These are phyloP conservation scores for Limnodromus scolopaceus DNA, from an alignment of 2,797 vertebrate species.

Conservation along the genomic window DNA sequence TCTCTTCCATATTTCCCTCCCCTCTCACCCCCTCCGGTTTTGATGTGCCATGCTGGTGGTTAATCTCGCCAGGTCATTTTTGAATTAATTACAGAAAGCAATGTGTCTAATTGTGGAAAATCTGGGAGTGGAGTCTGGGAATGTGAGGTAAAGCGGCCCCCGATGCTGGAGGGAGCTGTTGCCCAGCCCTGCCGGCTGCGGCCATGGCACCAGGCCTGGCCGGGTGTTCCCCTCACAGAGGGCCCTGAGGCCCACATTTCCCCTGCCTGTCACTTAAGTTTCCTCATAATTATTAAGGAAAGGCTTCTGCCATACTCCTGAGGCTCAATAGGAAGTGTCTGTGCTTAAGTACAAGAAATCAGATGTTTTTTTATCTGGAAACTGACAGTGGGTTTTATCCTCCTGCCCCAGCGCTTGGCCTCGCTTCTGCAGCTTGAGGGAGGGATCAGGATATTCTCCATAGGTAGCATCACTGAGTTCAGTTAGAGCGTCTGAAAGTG, in stretches of 20 bases:
- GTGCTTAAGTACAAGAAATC: not conserved
- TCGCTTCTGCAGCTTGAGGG: not conserved
- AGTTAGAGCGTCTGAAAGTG: not conserved
- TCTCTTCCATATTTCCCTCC: not conserved
- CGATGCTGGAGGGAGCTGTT: not conserved
- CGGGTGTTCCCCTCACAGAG: fast-evolving
- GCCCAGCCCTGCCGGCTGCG: not conserved
- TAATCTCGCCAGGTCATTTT: not conserved
- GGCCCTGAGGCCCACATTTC: not conserved
- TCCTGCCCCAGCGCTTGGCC: fast-evolving
- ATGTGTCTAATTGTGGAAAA: not conserved
- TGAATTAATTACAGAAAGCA: not conserved
- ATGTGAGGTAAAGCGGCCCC: too few species aligned
- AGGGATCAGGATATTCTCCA: not conserved
- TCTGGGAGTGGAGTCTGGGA: not conserved
- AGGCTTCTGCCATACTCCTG: not conserved
- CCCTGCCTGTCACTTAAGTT: not conserved
- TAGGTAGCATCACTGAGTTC: not conserved
- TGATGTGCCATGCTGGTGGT: not conserved
- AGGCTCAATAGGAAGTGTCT: not conserved
- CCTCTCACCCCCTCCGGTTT: not conserved
- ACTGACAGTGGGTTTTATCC: not conserved
- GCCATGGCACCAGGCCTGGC: not conserved
- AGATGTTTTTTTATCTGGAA: not conserved
- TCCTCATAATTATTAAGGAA: not conserved